These are phyloP conservation scores for Hemiprocne comata DNA, from an alignment of 2,113 vertebrate genomes.

Conservation along the genomic window DNA sequence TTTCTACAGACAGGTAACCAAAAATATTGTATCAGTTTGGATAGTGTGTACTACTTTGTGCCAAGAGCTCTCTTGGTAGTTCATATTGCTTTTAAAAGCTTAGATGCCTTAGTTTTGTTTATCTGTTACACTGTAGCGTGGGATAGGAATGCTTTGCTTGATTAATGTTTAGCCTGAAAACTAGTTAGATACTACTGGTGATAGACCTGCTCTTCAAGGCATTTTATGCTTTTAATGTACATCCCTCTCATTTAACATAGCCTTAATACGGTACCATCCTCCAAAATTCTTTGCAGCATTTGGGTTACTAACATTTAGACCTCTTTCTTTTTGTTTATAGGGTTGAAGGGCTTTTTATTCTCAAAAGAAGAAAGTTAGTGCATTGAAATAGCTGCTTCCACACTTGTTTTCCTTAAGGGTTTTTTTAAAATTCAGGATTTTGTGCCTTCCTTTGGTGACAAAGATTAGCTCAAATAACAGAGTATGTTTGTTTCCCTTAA, in stretches of 20 bases:
- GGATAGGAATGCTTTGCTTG: not conserved
- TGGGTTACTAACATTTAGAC: not conserved
- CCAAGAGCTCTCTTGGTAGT: not conserved
- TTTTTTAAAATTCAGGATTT: not conserved
- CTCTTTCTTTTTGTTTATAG: not conserved
- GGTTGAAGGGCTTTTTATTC: not conserved
- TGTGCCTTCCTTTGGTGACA: not conserved
- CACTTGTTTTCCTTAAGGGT: not conserved
- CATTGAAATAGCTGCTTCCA: not conserved
- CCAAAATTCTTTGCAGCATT: not conserved
- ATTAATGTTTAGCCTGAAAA: not conserved
- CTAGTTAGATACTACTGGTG: not conserved
- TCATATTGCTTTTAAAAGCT: not conserved
- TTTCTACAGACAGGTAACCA: not conserved
- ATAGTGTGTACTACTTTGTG: not conserved
- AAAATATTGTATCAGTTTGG: not conserved
- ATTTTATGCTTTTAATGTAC: not conserved
- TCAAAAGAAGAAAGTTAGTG: not conserved
- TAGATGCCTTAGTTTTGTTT: not conserved
- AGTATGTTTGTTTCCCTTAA: not conserved
- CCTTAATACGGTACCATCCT: not conserved
- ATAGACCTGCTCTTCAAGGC: not conserved
- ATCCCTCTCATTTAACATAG: not conserved
- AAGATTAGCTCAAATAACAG: not conserved
- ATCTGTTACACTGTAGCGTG: not conserved